phyloP scores from a whole-genome alignment of 2,888 invertebrate genomes.

The Tenthredo notha region DNA sequence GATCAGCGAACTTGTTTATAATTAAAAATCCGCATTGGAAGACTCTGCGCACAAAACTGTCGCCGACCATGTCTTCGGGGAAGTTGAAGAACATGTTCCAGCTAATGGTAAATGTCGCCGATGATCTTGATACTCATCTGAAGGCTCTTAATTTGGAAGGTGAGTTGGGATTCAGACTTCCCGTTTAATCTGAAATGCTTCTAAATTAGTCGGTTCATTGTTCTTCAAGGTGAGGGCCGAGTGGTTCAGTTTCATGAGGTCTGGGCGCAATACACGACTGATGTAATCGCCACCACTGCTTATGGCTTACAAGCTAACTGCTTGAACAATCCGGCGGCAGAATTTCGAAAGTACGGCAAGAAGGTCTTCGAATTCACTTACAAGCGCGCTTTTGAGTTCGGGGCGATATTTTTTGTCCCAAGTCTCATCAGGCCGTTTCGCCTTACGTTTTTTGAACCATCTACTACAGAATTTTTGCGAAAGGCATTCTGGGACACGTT shows the following conservation, averaged over 20 bases:
- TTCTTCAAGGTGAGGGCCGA: constrained; percentile 59
- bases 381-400: constrained; percentile 74
- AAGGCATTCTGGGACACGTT: constrained; percentile 77
- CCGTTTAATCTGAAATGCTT: background rate
- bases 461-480: constrained; percentile 74
- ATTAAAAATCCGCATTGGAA: constrained; percentile 80
- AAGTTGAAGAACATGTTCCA: constrained; percentile 81
- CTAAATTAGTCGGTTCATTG: background rate
- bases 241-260: constrained; percentile 70
- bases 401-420: constrained; percentile 78
- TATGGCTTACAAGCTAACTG: constrained; percentile 79
- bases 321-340: constrained; percentile 75
- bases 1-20: constrained; percentile 79
- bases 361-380: constrained; percentile 74
- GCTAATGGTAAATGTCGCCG: constrained; percentile 78
- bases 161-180: background rate
- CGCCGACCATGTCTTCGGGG: constrained; percentile 79
- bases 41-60: constrained; percentile 79
- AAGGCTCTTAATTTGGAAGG: constrained; percentile 58
- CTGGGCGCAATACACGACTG: constrained; percentile 72
- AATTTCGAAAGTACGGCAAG: constrained; percentile 77
- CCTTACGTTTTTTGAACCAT: constrained; percentile 74
- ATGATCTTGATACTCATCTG: constrained; percentile 74
- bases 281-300: constrained; percentile 79
- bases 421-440: constrained; percentile 71